Evolutionary conservation across 2,113 vertebrate species (phyloP).

Genomic region (Microtus ochrogaster): DNA sequence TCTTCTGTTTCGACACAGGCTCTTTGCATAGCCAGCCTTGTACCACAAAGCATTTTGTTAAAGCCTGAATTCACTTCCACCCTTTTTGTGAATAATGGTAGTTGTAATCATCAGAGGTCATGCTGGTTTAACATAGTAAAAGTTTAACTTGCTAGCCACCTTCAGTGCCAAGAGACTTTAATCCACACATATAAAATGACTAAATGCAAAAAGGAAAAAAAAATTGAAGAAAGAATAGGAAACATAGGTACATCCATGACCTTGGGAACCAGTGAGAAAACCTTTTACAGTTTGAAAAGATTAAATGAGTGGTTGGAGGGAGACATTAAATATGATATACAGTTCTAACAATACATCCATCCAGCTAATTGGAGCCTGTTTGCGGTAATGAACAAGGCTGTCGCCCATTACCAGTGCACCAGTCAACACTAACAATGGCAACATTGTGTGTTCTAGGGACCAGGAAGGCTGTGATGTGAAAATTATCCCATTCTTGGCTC

Average conservation of each 20-base stretch:
- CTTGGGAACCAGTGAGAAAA: constrained; percentile 42
- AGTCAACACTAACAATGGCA: neutral
- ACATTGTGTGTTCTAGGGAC: neutral
- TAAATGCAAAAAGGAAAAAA: neutral
- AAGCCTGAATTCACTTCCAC: neutral
- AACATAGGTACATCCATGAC: constrained; percentile 24
- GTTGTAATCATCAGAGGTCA: constrained; percentile 16
- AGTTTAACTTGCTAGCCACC: constrained; percentile 50
- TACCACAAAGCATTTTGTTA: neutral
- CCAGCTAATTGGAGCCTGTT: constrained; percentile 41
- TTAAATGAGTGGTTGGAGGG: constrained; percentile 58
- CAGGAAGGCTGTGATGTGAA: neutral
- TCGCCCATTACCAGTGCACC: neutral
- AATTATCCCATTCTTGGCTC: neutral
- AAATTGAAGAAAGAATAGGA: neutral
- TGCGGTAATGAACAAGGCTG: constrained; percentile 40
- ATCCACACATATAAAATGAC: constrained; percentile 16
- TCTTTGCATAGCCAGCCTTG: neutral
- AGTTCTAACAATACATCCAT: constrained; percentile 41
- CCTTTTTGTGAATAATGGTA: constrained; percentile 2
- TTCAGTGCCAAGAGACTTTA: constrained; percentile 13
- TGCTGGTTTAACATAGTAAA: constrained; percentile 30
- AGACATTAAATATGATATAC: constrained; percentile 12
- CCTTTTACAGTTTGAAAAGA: constrained; percentile 51
- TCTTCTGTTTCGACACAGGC: neutral